Evolutionary conservation across 2,888 invertebrate species (phyloP).

Genomic region (Sussaba pulchella): DNA sequence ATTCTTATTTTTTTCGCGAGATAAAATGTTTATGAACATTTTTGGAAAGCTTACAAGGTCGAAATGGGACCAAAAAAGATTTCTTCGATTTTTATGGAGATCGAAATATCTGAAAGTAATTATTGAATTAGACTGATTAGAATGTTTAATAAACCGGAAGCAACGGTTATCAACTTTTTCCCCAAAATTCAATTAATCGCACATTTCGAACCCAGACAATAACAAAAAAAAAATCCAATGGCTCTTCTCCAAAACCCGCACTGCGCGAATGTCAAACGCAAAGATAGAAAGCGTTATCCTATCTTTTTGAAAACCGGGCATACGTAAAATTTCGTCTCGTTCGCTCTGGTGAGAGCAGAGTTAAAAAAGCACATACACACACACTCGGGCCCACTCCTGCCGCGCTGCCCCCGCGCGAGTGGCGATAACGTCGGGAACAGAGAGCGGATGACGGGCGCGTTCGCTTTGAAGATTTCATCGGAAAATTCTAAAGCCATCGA

Average conservation of each 20-base stretch:
- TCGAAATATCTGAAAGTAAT: not conserved
- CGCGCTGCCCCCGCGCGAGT: too few relatives aligned
- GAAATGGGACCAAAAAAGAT: not conserved
- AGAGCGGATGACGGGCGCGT: constrained; percentile 57
- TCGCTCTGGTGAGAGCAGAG: constrained; percentile 18
- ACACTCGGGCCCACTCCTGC: too few relatives aligned
- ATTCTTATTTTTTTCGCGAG: not conserved
- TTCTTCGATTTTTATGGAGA: not conserved
- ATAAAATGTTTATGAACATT: not conserved
- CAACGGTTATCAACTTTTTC: not conserved
- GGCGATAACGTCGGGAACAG: constrained; percentile 77
- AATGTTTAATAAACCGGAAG: not conserved
- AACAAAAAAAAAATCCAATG: constrained; percentile 12
- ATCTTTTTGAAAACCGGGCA: constrained; percentile 52
- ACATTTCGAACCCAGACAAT: not conserved
- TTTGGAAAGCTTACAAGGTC: not conserved
- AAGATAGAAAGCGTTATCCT: constrained; percentile 39
- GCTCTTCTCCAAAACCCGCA: constrained; percentile 34
- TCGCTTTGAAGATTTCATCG: constrained; percentile 73
- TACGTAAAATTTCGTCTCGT: constrained; percentile 16
- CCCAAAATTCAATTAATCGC: constrained; percentile 18
- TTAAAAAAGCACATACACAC: too few relatives aligned
- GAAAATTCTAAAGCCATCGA: constrained; percentile 68
- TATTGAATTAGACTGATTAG: not conserved
- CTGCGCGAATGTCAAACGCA: constrained; percentile 66